phyloP scores from a whole-genome alignment of 2,797 vertebrate genomes.

The Acomys russatus region DNA sequence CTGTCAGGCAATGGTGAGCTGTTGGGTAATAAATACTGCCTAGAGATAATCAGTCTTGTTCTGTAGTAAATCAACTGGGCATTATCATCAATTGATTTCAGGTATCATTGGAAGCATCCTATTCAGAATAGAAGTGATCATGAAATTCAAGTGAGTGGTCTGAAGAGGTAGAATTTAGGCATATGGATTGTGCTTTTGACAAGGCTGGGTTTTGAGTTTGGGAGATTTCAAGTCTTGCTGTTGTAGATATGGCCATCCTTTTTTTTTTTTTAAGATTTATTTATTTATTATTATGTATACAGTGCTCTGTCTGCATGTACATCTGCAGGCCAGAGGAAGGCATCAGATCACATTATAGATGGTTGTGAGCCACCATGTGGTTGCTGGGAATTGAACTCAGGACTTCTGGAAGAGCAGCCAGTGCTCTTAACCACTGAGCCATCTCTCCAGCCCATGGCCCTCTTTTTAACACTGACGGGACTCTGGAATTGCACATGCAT shows the following conservation, averaged over 20 bases:
- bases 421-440: too few relatives aligned
- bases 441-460: too few relatives aligned
- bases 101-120: neutral
- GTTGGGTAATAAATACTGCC: neutral
- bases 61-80: neutral
- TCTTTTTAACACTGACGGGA: neutral
- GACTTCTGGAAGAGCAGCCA: too few relatives aligned
- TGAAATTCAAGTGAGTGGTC: neutral
- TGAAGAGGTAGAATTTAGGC: neutral
- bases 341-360: too few relatives aligned
- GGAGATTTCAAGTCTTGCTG: neutral
- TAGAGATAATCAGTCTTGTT: neutral
- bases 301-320: too few relatives aligned
- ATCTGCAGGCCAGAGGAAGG: too few relatives aligned
- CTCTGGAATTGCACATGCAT: neutral
- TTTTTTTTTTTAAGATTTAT: too few relatives aligned
- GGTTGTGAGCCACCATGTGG: too few relatives aligned
- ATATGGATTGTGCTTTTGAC: neutral
- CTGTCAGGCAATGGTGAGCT: neutral
- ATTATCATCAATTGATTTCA: neutral
- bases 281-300: too few relatives aligned
- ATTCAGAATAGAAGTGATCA: constrained; percentile 2
- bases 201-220: neutral
- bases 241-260: neutral
- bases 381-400: too few relatives aligned